phyloP scores from a whole-genome alignment of 2,797 vertebrate species.

The Enteromius treurensis region DNA sequence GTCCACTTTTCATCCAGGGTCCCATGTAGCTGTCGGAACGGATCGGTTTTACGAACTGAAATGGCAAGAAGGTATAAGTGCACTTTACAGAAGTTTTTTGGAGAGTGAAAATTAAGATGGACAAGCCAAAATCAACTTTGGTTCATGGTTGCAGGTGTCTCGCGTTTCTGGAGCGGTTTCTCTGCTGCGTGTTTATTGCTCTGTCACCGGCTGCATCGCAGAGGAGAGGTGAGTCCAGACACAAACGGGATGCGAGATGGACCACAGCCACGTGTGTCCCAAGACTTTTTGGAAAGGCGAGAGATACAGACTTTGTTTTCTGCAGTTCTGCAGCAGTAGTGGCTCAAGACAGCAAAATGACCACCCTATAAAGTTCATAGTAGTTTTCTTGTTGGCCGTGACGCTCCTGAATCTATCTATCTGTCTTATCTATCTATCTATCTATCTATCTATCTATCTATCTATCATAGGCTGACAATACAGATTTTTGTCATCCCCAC shows the following conservation, averaged over 20 bases:
- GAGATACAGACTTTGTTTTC: background rate
- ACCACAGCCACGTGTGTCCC: background rate
- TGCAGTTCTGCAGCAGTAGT: background rate
- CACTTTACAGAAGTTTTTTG: slow-evolving; percentile 1
- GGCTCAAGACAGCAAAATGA: background rate
- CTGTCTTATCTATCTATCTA: background rate
- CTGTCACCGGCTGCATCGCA: slow-evolving; percentile 66
- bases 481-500: background rate
- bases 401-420: background rate
- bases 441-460: background rate
- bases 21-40: slow-evolving; percentile 63
- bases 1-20: background rate
- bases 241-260: slow-evolving; percentile 26
- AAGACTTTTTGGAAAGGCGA: background rate
- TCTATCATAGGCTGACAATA: background rate
- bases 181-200: slow-evolving; percentile 70
- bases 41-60: slow-evolving; percentile 53
- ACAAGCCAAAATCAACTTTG: slow-evolving; percentile 27
- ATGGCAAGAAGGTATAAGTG: slow-evolving; percentile 75
- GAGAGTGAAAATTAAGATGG: background rate
- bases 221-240: slow-evolving; percentile 73
- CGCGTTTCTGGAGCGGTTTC: slow-evolving; percentile 67
- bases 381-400: background rate
- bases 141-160: slow-evolving; percentile 75
- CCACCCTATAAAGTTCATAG: background rate